Evolutionary conservation across 2,113 vertebrate genomes (phyloP).

Genomic region (Progne subis): DNA sequence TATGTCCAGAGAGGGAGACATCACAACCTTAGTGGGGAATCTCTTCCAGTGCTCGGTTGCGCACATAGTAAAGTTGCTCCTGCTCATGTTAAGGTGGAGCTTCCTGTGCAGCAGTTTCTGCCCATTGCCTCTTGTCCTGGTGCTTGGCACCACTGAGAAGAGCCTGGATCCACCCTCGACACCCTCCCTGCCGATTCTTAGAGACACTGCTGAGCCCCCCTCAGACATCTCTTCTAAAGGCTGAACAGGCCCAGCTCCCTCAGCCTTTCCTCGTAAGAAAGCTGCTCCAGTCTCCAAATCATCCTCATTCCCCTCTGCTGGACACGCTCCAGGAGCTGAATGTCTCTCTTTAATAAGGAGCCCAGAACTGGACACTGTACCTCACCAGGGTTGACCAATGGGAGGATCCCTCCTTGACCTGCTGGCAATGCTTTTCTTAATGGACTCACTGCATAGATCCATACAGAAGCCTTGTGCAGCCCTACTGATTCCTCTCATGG

Average conservation of each 20-base stretch:
- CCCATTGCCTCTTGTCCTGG: rapidly evolving
- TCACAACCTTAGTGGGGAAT: not conserved
- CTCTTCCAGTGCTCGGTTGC: not conserved
- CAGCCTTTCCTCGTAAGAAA: not conserved
- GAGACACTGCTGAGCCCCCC: not conserved
- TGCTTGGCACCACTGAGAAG: not conserved
- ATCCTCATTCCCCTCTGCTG: not conserved
- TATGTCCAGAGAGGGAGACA: not conserved
- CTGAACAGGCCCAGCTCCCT: not conserved
- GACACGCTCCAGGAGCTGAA: not conserved
- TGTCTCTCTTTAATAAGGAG: not conserved
- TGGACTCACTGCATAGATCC: not conserved
- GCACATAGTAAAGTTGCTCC: not conserved
- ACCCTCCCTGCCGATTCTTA: not conserved
- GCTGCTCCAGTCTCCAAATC: not conserved
- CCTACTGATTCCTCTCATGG: not conserved
- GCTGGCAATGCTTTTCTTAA: not conserved
- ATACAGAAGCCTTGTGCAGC: not conserved
- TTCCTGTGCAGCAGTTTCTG: not conserved
- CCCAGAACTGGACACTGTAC: not conserved
- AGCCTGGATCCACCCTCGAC: not conserved
- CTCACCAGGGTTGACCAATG: not conserved
- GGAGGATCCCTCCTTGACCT: not conserved
- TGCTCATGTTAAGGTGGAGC: not conserved
- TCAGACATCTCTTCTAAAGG: not conserved